Conservation (phyloP, 2,888 invertebrate genomes). For the Pinctada fucata region DNA sequence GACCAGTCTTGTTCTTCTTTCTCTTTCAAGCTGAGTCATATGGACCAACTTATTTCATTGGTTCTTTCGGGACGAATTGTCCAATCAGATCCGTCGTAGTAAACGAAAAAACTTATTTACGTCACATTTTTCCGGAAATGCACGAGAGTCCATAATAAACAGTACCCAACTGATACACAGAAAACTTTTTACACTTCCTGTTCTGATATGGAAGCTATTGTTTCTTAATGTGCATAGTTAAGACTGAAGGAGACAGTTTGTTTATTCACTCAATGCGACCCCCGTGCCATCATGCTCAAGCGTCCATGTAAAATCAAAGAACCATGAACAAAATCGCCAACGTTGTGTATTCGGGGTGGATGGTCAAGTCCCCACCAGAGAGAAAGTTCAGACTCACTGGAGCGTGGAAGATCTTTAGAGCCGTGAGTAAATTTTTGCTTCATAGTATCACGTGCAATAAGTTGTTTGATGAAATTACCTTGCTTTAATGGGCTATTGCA, state of each 20-base stretch:
- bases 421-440: constrained; percentile 81
- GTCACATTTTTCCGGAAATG: constrained; percentile 54
- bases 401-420: constrained; percentile 83
- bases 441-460: no score
- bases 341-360: constrained; percentile 84
- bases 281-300: no score
- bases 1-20: constrained; percentile 8
- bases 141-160: constrained; percentile 25
- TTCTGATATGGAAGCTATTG: no score
- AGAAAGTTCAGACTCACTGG: constrained; percentile 80
- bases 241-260: no score
- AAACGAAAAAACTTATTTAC: constrained; percentile 12
- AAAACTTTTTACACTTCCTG: constrained; percentile 27
- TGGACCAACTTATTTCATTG: constrained; percentile 2
- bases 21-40: constrained; percentile 16
- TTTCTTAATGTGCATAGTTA: no score
- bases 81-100: constrained; percentile 24
- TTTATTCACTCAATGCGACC: no score
- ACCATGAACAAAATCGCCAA: constrained; percentile 62
- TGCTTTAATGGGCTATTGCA: no score
- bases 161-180: constrained; percentile 22
- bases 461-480: no score
- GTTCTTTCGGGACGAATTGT: background rate
- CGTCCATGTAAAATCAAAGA: no score
- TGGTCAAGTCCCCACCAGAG: constrained; percentile 95